Percentiles rank a stretch among this genome's conserved stretches.
Evolutionary conservation across 2,888 invertebrate species (phyloP).

Genomic region (Eurytoma californica): DNA sequence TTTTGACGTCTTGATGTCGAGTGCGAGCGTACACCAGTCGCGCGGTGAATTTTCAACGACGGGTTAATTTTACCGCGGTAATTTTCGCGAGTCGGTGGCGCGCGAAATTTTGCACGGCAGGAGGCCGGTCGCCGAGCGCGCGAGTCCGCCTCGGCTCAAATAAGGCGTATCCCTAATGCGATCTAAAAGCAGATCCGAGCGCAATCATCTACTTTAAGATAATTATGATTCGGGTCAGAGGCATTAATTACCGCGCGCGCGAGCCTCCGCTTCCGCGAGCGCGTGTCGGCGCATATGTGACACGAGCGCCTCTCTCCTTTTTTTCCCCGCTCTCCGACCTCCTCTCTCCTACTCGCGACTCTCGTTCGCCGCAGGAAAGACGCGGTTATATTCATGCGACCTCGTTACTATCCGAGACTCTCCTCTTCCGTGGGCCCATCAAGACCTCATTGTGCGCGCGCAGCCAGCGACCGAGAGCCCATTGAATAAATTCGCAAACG

Average conservation of each 20-base stretch:
- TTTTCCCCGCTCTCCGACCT: not conserved
- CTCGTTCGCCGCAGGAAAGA: slow-evolving; percentile 39
- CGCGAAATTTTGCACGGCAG: not conserved
- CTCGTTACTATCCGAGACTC: slow-evolving; percentile 34
- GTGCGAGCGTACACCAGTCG: no score
- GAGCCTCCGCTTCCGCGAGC: not conserved
- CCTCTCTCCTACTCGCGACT: not conserved
- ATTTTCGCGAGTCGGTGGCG: no score
- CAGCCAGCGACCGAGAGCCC: slow-evolving; percentile 1
- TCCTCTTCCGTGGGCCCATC: slow-evolving; percentile 18
- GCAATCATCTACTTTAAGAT: slow-evolving; percentile 19
- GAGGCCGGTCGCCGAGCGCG: no score
- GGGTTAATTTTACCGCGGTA: no score
- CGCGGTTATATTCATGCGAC: slow-evolving; percentile 46
- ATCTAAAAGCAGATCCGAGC: not conserved
- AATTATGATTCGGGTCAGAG: slow-evolving; percentile 33
- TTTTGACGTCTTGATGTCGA: not conserved
- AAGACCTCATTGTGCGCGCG: slow-evolving; percentile 29
- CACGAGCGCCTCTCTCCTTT: not conserved
- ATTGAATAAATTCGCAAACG: slow-evolving; percentile 48
- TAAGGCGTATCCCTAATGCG: not conserved
- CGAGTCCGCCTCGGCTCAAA: not conserved
- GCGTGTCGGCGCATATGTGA: no score
- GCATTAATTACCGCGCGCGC: slow-evolving; percentile 33
- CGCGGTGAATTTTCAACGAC: no score